Evolutionary conservation across 2,113 vertebrate species (phyloP).

Genomic region (Nesogale talazaci): DNA sequence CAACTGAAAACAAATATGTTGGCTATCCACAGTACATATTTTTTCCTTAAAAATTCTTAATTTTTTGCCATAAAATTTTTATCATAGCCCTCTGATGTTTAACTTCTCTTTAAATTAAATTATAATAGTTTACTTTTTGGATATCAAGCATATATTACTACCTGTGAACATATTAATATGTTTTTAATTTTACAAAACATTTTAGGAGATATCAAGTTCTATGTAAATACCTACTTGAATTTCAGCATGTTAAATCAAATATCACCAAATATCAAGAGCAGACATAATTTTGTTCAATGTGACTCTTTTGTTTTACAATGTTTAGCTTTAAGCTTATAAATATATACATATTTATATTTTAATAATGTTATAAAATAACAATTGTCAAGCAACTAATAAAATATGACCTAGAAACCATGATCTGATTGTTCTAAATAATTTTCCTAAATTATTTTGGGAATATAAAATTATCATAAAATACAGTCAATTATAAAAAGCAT

Average conservation of each 20-base stretch:
- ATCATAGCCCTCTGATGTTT: constrained; percentile 22
- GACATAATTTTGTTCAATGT: not conserved
- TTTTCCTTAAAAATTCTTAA: constrained; percentile 73
- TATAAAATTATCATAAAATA: not conserved
- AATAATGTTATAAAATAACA: not conserved
- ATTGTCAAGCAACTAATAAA: too few relatives aligned
- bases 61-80: constrained; percentile 64
- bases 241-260: not conserved
- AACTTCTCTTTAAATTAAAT: constrained; percentile 51
- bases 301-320: constrained; percentile 10
- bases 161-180: not conserved
- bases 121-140: constrained; percentile 46
- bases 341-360: not conserved
- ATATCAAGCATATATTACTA: constrained; percentile 20
- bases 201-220: constrained; percentile 4
- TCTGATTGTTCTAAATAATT: constrained; percentile 55
- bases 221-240: constrained; percentile 31
- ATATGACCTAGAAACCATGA: too few relatives aligned
- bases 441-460: constrained; percentile 13
- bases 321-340: constrained; percentile 47
- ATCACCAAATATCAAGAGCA: not conserved
- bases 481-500: not conserved
- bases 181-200: constrained; percentile 51
- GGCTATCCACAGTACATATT: constrained; percentile 74
- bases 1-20: constrained; percentile 78